Percentiles rank a stretch among this genome's conserved stretches.
Evolutionary conservation across 2,113 vertebrate species (phyloP).

Genomic region (Mirounga angustirostris): DNA sequence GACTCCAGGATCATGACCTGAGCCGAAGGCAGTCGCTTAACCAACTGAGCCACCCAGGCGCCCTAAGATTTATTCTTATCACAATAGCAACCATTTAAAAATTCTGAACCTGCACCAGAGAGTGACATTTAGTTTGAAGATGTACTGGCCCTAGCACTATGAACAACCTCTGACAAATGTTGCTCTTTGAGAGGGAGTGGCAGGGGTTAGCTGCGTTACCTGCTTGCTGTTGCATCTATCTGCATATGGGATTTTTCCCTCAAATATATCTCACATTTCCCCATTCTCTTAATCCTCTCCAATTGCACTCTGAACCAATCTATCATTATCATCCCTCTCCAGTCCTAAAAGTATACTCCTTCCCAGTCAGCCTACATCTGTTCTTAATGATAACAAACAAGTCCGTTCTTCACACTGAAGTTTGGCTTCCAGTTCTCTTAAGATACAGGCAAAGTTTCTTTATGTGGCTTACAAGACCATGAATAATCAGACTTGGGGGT

Average conservation of each 20-base stretch:
- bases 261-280: not conserved
- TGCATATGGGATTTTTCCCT: not conserved
- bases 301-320: not conserved
- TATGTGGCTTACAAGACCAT: not conserved
- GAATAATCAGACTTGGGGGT: not conserved
- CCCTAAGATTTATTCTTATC: constrained; percentile 20
- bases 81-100: not conserved
- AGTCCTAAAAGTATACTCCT: not conserved
- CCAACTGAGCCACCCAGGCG: too few relatives aligned
- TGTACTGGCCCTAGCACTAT: not conserved
- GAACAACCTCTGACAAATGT: not conserved
- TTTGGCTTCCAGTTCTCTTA: not conserved
- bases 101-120: not conserved
- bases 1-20: too few relatives aligned
- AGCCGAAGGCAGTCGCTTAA: too few relatives aligned
- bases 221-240: not conserved
- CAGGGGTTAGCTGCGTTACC: accelerated
- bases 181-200: not conserved
- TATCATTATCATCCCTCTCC: not conserved
- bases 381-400: not conserved
- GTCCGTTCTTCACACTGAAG: not conserved
- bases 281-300: not conserved
- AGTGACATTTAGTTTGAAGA: not conserved
- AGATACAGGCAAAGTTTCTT: not conserved
- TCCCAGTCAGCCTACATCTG: not conserved